These are phyloP conservation scores for Mallotus villosus DNA, from an alignment of 2,797 vertebrate genomes.

Conservation along the genomic window DNA sequence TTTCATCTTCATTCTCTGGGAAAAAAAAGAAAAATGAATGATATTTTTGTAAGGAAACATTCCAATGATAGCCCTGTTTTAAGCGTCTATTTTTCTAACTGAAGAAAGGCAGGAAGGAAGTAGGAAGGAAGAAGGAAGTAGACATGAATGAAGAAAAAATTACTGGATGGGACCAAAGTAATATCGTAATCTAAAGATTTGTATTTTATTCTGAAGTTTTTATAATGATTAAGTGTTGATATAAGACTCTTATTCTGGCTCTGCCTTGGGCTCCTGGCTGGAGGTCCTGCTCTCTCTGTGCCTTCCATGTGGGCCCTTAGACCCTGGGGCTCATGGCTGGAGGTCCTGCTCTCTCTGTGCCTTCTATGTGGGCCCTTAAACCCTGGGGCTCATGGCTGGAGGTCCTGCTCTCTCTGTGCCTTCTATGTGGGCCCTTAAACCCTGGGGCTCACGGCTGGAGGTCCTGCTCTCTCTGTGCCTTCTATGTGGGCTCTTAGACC, in stretches of 20 bases:
- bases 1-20: conserved; percentile 65
- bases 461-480: conserved; percentile 49
- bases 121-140: conserved; percentile 44
- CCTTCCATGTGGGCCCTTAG: conserved; percentile 43
- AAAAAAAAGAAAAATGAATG: conserved; percentile 36
- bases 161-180: conserved; percentile 77
- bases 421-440: too few relatives aligned
- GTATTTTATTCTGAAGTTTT: conserved; percentile 74
- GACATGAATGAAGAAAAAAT: conserved; percentile 32
- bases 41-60: conserved; percentile 82
- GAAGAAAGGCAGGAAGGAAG: conserved; percentile 57
- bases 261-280: too few relatives aligned
- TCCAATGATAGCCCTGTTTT: conserved; percentile 61
- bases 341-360: conserved; percentile 46
- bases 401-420: too few relatives aligned
- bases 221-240: conserved; percentile 72
- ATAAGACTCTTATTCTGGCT: conserved; percentile 59
- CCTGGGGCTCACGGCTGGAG: neutral
- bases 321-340: too few relatives aligned
- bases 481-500: conserved; percentile 36
- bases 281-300: conserved; percentile 44
- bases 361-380: conserved; percentile 41
- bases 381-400: too few relatives aligned
- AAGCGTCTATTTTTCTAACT: conserved; percentile 81
- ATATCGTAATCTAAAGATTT: conserved; percentile 64